Conservation (phyloP, 2,113 vertebrate species). For the Stomatorhinus ivindoensis region DNA sequence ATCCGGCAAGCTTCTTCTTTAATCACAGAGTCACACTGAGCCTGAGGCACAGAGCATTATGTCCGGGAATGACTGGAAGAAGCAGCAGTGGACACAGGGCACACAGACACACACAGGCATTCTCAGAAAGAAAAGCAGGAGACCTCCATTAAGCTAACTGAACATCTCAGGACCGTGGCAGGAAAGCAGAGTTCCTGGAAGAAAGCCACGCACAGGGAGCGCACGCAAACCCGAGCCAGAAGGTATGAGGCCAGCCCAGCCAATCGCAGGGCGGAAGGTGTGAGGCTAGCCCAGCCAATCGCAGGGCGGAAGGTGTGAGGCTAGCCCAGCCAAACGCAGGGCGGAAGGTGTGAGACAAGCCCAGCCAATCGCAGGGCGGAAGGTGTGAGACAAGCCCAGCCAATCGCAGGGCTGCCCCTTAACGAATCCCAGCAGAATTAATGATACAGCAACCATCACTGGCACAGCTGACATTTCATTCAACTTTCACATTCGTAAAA, state of each 20-base stretch:
- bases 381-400: neutral
- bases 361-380: neutral
- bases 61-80: neutral
- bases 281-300: neutral
- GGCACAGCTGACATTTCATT: neutral
- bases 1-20: neutral
- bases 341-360: neutral
- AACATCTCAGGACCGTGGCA: neutral
- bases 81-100: neutral
- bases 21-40: neutral
- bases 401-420: neutral
- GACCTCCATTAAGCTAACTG: neutral
- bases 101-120: neutral
- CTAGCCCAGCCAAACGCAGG: neutral
- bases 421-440: neutral
- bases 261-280: neutral
- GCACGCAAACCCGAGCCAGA: neutral
- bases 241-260: neutral
- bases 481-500: neutral
- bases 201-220: neutral
- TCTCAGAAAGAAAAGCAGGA: neutral
- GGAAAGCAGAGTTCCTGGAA: neutral
- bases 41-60: neutral
- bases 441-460: neutral
- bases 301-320: neutral